These are phyloP conservation scores for Busseola fusca DNA, from an alignment of 2,888 invertebrate species.

Conservation along the genomic window DNA sequence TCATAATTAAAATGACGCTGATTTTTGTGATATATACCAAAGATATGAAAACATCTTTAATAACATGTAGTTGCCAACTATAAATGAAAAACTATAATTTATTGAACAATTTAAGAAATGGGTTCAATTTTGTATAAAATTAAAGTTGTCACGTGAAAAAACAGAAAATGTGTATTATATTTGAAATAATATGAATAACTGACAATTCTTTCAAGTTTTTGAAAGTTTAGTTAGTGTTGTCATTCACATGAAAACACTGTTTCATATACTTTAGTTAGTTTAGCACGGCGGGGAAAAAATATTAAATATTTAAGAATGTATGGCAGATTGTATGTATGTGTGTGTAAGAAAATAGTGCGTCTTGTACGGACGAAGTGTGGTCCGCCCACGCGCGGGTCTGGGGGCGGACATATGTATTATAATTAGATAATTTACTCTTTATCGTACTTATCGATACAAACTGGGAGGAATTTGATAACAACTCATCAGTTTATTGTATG, in stretches of 20 bases:
- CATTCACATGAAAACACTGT: conserved; percentile 42
- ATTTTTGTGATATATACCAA: conserved; percentile 59
- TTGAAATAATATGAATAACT: conserved; percentile 50
- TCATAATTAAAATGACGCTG: conserved; percentile 38
- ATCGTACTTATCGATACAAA: conserved; percentile 46
- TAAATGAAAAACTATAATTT: conserved; percentile 25
- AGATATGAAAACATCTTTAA: conserved; percentile 51
- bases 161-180: conserved; percentile 52
- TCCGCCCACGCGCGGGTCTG: conserved; percentile 40
- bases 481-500: conserved; percentile 39
- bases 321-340: conserved; percentile 55
- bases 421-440: conserved; percentile 65
- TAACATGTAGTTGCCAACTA: conserved; percentile 44
- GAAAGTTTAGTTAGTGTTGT: conserved; percentile 47
- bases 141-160: conserved; percentile 60
- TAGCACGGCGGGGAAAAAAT: conserved; percentile 76
- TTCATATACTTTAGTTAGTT: conserved; percentile 62
- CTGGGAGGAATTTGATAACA: conserved; percentile 57
- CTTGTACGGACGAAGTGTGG: conserved; percentile 64
- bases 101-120: conserved; percentile 25
- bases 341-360: conserved; percentile 62
- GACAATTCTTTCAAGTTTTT: conserved; percentile 43
- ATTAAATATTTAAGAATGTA: conserved; percentile 50
- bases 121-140: conserved; percentile 34
- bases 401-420: conserved; percentile 61